These are phyloP conservation scores for Tachysurus fulvidraco DNA, from an alignment of 2,113 vertebrate species.

Conservation along the genomic window DNA sequence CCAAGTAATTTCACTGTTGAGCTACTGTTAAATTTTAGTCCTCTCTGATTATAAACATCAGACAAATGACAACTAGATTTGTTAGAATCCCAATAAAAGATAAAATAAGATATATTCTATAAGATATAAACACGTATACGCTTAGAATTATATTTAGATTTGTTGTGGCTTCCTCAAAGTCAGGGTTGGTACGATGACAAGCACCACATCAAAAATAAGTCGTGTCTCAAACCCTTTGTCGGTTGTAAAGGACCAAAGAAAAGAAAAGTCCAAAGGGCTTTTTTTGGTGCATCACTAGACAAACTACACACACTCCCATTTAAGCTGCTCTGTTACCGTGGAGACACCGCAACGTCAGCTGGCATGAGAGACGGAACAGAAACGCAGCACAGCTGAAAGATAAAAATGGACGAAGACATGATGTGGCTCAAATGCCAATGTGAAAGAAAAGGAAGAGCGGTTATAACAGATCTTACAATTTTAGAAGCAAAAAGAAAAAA, in stretches of 20 bases:
- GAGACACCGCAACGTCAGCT: conserved; percentile 30
- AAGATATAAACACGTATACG: background rate
- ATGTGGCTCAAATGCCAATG: conserved; percentile 13
- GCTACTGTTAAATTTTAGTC: background rate
- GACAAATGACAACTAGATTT: background rate
- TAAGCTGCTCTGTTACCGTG: conserved; percentile 1
- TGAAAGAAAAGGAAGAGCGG: background rate
- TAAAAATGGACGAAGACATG: background rate
- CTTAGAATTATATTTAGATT: background rate
- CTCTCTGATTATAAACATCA: background rate
- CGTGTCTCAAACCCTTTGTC: background rate
- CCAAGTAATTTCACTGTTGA: background rate
- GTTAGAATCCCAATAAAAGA: background rate
- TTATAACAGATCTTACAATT: conserved; percentile 25
- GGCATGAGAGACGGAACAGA: conserved; percentile 27
- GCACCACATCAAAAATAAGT: background rate
- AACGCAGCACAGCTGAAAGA: background rate
- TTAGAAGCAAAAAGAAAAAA: conserved; percentile 24
- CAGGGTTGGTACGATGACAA: background rate
- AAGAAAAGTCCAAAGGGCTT: background rate
- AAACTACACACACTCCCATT: background rate
- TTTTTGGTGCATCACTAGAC: conserved; percentile 18
- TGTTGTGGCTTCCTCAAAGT: background rate
- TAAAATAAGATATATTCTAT: background rate
- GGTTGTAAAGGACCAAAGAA: background rate